Evolutionary conservation across 2,113 vertebrate species (phyloP), one percentile per base, ranked within the genome.

Genomic region (Limanda limanda): DNA sequence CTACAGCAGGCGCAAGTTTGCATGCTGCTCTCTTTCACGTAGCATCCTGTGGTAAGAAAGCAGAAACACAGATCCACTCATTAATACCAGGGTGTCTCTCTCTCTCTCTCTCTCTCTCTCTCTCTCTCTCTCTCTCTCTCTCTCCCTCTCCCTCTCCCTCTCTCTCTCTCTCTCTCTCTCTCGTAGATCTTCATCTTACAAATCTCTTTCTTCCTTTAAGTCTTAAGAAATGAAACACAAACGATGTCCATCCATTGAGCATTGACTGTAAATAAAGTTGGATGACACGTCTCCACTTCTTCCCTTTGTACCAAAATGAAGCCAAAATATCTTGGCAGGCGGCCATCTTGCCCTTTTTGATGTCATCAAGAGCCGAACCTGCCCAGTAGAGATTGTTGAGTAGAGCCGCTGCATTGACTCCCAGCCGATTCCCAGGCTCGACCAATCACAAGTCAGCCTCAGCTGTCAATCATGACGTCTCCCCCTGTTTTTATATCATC

Each of bases 1-100:
- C 84, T 71, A 64, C 74, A 83, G 76, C 83, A 79, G 61, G 52
- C 7, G 12, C 81, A 74, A 42, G 47, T 57, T 78, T 78, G 51
- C 77, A 78, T 70, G 75, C 76, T 73, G 58, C n/a, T 64, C 52
- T 78, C 62, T 59, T 83, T 76, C 80, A 37, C 70, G 47, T 55
- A 76, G 75, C 68, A 72, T 88, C 84, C 78, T 61, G 56, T 25
- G 27, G 47, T 78, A 73, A 42, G 66, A 68, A 21, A 66, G 69
- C 51, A 37, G 40, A 47, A 79, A 69, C 69, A 24, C 62, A 51
- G 55, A 72, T 78, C 37, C 42, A 12, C 25, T 76, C 74, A 42
- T 84, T 56, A 31, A 52, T 42, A 24, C 35, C 40, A 24, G 5
- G 14, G 25, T 55, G 42, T 40, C 18, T 4, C 5, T 51, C 47